Evolutionary conservation across 2,797 vertebrate genomes (phyloP).

Genomic region (Labeo calbasu): DNA sequence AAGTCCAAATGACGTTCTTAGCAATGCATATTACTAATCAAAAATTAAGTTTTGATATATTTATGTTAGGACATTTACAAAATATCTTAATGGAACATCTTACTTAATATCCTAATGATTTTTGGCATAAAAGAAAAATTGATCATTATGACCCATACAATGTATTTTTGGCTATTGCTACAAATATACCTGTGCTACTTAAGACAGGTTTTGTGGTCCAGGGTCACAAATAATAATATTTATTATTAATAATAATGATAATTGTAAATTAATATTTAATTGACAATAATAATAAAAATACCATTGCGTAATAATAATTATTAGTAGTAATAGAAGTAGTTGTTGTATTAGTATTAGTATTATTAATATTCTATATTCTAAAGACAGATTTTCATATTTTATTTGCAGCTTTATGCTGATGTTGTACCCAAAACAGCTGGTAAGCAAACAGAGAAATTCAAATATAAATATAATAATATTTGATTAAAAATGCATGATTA

Average conservation of each 20-base stretch:
- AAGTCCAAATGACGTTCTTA: too few relatives aligned
- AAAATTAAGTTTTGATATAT: too few relatives aligned
- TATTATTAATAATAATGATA: background rate
- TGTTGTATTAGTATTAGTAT: background rate
- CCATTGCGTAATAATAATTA: too few relatives aligned
- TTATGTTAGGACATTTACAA: too few relatives aligned
- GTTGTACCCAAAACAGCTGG: slow-evolving; percentile 93
- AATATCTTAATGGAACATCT: too few relatives aligned
- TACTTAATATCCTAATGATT: too few relatives aligned
- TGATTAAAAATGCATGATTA: background rate
- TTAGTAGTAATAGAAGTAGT: background rate
- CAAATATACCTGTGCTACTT: too few relatives aligned
- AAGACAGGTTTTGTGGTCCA: too few relatives aligned
- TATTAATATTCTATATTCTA: background rate
- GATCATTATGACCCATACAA: too few relatives aligned
- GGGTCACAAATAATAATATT: background rate
- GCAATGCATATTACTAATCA: too few relatives aligned
- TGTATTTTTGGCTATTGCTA: too few relatives aligned
- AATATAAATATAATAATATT: background rate
- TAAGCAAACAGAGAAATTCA: slow-evolving; percentile 63
- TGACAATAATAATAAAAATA: background rate
- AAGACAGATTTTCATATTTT: background rate
- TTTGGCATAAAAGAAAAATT: too few relatives aligned
- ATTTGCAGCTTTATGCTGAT: slow-evolving; percentile 85
- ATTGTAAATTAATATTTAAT: background rate